These are phyloP conservation scores for Oikopleura vanhoeffeni DNA, from an alignment of 23 tunicate species.

Conservation along the genomic window DNA sequence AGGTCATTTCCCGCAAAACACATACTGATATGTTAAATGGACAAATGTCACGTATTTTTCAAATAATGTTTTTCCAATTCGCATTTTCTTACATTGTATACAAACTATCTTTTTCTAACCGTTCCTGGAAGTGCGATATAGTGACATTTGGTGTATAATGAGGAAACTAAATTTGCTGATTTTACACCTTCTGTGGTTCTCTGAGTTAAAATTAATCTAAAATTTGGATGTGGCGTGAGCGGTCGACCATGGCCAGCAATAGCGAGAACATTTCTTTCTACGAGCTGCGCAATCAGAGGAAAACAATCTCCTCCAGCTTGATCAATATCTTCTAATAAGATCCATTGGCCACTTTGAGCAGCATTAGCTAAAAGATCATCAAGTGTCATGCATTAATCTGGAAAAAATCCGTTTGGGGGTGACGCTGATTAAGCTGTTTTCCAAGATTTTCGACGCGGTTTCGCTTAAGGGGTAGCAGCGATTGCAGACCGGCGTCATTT, in stretches of 20 bases:
- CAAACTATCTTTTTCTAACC: no score
- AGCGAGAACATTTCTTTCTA: neutral
- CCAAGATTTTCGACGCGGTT: neutral
- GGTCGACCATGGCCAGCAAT: slow-evolving; percentile 15
- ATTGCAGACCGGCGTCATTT: no score
- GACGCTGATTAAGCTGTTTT: neutral
- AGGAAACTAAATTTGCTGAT: neutral
- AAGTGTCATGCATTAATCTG: slow-evolving; percentile 32
- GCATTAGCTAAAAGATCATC: slow-evolving; percentile 68
- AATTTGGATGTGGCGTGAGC: neutral
- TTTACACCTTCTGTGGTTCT: neutral
- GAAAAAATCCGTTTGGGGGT: neutral
- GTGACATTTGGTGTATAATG: neutral
- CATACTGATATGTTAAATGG: no score
- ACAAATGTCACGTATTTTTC: no score
- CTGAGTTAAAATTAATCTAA: neutral
- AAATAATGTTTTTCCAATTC: no score
- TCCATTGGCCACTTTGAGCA: slow-evolving; percentile 50
- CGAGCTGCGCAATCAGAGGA: neutral
- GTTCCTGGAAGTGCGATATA: neutral
- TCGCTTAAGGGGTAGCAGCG: no score
- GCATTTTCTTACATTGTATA: no score
- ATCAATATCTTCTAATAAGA: slow-evolving; percentile 73
- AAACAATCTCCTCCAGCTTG: slow-evolving; percentile 26
- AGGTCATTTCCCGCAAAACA: no score